phyloP scores from a whole-genome alignment of 2,888 invertebrate genomes.

The Lampropteryx suffumata region DNA sequence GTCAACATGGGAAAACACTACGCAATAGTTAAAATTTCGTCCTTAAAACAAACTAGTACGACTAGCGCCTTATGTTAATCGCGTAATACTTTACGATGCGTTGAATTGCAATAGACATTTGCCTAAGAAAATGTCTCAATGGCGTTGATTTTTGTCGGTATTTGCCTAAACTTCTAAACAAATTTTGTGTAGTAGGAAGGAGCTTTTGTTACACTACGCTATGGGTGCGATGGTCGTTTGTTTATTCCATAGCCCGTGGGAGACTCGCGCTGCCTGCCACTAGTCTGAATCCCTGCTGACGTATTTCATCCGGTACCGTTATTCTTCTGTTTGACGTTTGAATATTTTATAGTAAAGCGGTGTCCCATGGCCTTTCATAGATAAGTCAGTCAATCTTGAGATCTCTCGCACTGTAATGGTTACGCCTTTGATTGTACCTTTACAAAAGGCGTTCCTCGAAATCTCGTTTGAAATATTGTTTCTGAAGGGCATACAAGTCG shows the following conservation, averaged over 20 bases:
- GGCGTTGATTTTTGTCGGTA: no score
- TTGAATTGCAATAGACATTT: no score
- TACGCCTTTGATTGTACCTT: slow-evolving; percentile 15
- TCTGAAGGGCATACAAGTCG: slow-evolving; percentile 18
- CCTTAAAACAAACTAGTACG: no score
- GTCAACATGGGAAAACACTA: no score
- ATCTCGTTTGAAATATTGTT: slow-evolving; percentile 13
- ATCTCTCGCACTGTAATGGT: slow-evolving; percentile 12
- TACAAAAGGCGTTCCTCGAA: slow-evolving; percentile 13
- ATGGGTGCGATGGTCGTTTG: neutral
- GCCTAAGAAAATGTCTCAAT: no score
- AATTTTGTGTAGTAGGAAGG: no score
- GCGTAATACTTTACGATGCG: no score
- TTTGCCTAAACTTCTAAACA: no score
- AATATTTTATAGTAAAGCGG: slow-evolving; percentile 44
- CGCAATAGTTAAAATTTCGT: no score
- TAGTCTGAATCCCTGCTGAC: slow-evolving; percentile 33
- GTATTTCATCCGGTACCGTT: slow-evolving; percentile 47
- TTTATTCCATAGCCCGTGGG: slow-evolving; percentile 36
- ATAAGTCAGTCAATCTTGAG: slow-evolving; percentile 23
- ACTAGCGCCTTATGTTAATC: no score
- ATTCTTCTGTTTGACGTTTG: slow-evolving; percentile 47
- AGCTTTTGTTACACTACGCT: neutral
- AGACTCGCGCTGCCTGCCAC: slow-evolving; percentile 35
- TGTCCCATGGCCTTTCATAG: slow-evolving; percentile 24